phyloP scores from a whole-genome alignment of 2,888 invertebrate genomes.

The Amiota communis region DNA sequence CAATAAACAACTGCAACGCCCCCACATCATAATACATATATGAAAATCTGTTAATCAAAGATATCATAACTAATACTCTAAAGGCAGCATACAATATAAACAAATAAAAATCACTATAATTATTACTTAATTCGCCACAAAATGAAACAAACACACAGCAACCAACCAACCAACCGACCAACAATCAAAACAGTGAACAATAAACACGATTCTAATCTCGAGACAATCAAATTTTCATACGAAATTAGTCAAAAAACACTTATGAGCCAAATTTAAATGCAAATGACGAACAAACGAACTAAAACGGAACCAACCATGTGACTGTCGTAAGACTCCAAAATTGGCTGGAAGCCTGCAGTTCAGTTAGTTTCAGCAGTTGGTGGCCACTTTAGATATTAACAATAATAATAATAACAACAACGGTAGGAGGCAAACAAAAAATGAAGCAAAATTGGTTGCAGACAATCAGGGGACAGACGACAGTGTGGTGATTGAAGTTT shows the following conservation, averaged over 20 bases:
- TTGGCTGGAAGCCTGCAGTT: conserved; percentile 52
- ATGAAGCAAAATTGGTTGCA: conserved; percentile 14
- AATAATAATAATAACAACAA: conserved; percentile 23
- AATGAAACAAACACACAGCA: conserved; percentile 31
- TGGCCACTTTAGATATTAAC: conserved; percentile 53
- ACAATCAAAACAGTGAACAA: conserved; percentile 59
- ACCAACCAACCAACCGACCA: conserved; percentile 11
- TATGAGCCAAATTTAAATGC: conserved; percentile 63
- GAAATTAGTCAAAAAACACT: conserved; percentile 62
- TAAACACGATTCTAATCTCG: conserved; percentile 64
- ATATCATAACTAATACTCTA: not conserved
- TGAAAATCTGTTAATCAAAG: conserved; percentile 1
- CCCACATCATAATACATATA: conserved; percentile 2
- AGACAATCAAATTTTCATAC: conserved; percentile 64
- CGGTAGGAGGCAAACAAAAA: conserved; percentile 12
- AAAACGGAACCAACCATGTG: not conserved
- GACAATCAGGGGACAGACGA: not conserved
- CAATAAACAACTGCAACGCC: conserved; percentile 36
- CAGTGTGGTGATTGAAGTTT: not conserved
- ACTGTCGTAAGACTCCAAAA: conserved; percentile 34
- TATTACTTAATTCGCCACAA: conserved; percentile 49
- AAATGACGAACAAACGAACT: conserved; percentile 43
- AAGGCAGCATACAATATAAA: not conserved
- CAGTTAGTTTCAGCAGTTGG: conserved; percentile 26
- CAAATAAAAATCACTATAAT: conserved; percentile 39